phyloP scores from a whole-genome alignment of 2,888 invertebrate genomes.

The Brenthis hecate region DNA sequence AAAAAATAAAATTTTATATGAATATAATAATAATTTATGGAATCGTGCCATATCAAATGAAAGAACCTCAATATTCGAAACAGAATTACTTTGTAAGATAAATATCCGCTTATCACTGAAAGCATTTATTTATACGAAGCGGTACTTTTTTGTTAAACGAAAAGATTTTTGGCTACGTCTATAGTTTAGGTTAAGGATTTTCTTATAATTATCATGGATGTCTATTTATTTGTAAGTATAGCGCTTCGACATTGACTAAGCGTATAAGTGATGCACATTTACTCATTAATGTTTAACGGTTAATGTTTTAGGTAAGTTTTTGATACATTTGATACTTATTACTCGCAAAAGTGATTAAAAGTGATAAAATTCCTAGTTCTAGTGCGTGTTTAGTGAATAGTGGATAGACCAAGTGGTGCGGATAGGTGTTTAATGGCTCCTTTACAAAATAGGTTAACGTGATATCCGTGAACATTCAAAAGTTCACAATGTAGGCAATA shows the following conservation, averaged over 20 bases:
- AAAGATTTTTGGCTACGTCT: conserved; percentile 57
- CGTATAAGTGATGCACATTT: conserved; percentile 72
- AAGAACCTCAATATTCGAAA: conserved; percentile 45
- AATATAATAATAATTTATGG: conserved; percentile 43
- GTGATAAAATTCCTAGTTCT: conserved; percentile 73
- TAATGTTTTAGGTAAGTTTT: conserved; percentile 72
- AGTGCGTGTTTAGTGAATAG: conserved; percentile 70
- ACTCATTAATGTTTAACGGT: conserved; percentile 72
- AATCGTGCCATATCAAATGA: conserved; percentile 52
- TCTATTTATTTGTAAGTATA: conserved; percentile 77
- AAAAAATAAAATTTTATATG: conserved; percentile 38
- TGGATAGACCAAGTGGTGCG: conserved; percentile 69
- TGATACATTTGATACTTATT: conserved; percentile 82
- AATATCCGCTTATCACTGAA: conserved; percentile 65
- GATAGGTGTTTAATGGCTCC: conserved; percentile 50
- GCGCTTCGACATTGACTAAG: conserved; percentile 69
- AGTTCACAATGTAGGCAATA: conserved; percentile 66
- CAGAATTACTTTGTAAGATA: conserved; percentile 41
- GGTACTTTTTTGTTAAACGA: conserved; percentile 41
- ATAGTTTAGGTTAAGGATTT: conserved; percentile 69
- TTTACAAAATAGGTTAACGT: conserved; percentile 44
- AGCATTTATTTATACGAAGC: conserved; percentile 42
- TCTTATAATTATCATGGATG: conserved; percentile 73
- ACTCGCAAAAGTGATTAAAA: conserved; percentile 79
- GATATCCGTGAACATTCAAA: conserved; percentile 51